Percentiles rank a stretch among this genome's conserved stretches.
Conservation (phyloP, 1,140 invertebrate species). For the Papilio xuthus region DNA sequence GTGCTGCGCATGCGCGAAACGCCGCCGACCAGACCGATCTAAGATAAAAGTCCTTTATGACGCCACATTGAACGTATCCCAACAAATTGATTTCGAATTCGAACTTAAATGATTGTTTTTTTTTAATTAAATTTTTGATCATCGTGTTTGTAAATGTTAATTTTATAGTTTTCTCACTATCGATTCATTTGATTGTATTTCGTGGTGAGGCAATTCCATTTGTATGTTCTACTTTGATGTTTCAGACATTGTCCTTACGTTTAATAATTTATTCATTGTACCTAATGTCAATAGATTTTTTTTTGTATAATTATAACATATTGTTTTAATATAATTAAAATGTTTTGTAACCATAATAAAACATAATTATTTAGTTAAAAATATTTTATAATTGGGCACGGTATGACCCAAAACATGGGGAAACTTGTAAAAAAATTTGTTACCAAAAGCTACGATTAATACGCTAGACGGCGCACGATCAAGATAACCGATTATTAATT, state of each 20-base stretch:
- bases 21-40: conserved; percentile 66
- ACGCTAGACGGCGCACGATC: conserved; percentile 65
- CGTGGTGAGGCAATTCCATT: background rate
- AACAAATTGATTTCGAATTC: conserved; percentile 75
- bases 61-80: conserved; percentile 67
- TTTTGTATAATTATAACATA: background rate
- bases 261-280: background rate
- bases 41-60: conserved; percentile 74
- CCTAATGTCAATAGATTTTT: background rate
- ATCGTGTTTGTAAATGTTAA: background rate
- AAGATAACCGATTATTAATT: conserved; percentile 81
- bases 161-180: background rate
- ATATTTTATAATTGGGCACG: background rate
- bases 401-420: conserved; percentile 1
- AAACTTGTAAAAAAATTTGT: conserved; percentile 47
- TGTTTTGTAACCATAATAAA: background rate
- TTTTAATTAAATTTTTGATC: conserved; percentile 18
- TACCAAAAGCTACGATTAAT: conserved; percentile 68
- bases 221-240: too few relatives aligned
- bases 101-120: background rate
- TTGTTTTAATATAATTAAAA: background rate
- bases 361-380: conserved; percentile 1
- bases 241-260: background rate
- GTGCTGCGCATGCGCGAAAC: conserved; percentile 68
- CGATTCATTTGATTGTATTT: background rate